phyloP scores from a whole-genome alignment of 2,113 vertebrate species.

The Malurus cyaneus region DNA sequence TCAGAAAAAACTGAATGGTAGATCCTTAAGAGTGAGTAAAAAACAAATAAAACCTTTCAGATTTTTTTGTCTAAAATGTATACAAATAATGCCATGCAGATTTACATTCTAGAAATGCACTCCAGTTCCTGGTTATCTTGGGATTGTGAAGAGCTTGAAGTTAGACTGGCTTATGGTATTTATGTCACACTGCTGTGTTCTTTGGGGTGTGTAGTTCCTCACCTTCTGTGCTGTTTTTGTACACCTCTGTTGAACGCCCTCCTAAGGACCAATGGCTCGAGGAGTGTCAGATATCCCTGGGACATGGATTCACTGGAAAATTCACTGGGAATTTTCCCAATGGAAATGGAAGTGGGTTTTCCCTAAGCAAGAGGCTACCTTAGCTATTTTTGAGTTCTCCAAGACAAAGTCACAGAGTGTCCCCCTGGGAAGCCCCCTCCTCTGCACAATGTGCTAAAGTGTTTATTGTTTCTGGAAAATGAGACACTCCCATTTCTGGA shows the following conservation, averaged over 20 bases:
- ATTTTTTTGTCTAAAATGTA: not conserved
- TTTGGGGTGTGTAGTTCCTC: not conserved
- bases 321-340: no score
- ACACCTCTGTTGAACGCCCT: not conserved
- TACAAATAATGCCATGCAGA: not conserved
- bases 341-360: not conserved
- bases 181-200: not conserved
- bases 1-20: not conserved
- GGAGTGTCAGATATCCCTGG: not conserved
- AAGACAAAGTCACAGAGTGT: not conserved
- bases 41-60: not conserved
- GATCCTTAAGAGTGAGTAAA: not conserved
- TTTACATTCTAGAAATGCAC: not conserved
- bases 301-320: no score
- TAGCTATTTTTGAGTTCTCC: not conserved
- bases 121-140: not conserved
- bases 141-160: not conserved
- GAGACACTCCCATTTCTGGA: not conserved
- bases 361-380: not conserved
- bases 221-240: not conserved
- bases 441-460: not conserved
- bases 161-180: not conserved
- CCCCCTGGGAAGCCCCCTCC: not conserved
- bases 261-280: not conserved
- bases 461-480: not conserved